Percentiles rank a stretch among this genome's conserved stretches.
phyloP scores from a whole-genome alignment of 2,797 vertebrate genomes.

The Scleropages formosus region DNA sequence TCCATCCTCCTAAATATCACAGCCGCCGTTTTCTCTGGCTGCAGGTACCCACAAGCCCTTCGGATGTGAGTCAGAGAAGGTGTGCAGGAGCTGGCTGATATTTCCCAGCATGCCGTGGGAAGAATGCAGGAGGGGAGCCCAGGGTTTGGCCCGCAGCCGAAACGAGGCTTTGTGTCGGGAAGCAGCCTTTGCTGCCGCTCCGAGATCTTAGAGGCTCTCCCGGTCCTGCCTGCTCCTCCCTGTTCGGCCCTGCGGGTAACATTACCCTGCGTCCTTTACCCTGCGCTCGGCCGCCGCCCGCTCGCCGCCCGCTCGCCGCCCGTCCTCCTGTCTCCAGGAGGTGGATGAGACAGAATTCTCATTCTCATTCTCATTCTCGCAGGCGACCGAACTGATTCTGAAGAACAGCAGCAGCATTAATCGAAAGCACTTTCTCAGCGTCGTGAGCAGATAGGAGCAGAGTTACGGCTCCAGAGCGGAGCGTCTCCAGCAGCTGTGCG shows the following conservation, averaged over 20 bases:
- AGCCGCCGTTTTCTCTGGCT: neutral
- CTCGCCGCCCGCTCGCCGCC: neutral
- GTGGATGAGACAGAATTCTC: too few species aligned
- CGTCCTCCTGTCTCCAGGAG: too few species aligned
- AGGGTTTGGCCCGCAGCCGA: neutral
- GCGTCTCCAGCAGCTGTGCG: neutral
- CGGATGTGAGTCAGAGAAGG: conserved; percentile 8
- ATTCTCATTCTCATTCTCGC: neutral
- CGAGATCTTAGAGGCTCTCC: neutral
- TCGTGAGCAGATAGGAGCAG: neutral
- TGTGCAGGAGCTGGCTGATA: neutral
- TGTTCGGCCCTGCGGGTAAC: neutral
- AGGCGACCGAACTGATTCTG: neutral
- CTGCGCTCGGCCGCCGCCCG: neutral
- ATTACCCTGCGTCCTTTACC: too few species aligned
- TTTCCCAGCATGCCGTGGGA: neutral
- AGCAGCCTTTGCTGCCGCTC: neutral
- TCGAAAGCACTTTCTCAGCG: neutral
- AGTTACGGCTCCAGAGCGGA: neutral
- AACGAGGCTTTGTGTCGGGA: neutral
- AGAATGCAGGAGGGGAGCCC: neutral
- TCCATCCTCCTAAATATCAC: conserved; percentile 21
- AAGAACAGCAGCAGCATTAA: neutral
- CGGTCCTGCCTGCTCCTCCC: neutral
- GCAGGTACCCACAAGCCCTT: neutral